A percentile compares a stretch with the other conserved stretches of the same genome.
These are phyloP conservation scores for Sialia sialis DNA, from an alignment of 2,113 vertebrate species.

Conservation along the genomic window DNA sequence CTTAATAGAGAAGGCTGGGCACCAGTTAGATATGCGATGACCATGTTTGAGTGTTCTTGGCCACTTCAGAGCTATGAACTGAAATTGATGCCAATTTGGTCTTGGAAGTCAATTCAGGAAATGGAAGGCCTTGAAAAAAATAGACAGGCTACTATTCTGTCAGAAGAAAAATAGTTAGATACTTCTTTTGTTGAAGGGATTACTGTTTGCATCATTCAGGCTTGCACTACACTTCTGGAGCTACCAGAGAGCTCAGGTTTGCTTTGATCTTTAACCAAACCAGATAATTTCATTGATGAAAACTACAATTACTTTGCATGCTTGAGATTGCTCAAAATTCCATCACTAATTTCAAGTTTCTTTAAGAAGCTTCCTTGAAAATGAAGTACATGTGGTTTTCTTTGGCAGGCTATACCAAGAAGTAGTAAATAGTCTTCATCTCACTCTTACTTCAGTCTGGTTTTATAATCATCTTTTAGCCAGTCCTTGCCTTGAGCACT, in stretches of 20 bases:
- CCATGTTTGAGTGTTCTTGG: neutral
- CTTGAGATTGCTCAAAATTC: neutral
- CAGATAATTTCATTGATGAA: neutral
- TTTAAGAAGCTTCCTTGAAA: neutral
- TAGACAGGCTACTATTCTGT: neutral
- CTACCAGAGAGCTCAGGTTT: neutral
- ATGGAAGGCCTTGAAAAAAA: neutral
- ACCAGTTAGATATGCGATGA: neutral
- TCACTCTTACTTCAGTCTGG: neutral
- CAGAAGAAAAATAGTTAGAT: neutral
- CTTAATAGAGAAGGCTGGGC: neutral
- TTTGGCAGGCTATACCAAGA: neutral
- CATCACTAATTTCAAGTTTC: neutral
- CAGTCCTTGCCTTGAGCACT: neutral
- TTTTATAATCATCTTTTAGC: neutral
- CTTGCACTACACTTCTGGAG: neutral
- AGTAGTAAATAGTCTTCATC: neutral
- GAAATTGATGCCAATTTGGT: neutral
- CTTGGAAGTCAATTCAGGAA: neutral
- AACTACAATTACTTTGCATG: neutral
- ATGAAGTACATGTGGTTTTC: neutral
- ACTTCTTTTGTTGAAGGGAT: neutral
- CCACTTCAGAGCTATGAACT: neutral
- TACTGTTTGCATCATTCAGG: neutral
- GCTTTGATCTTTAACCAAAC: neutral